Percentiles rank a stretch among this genome's conserved stretches.
Conservation (phyloP, 1,140 invertebrate species). For the Lucilia cuprina region DNA sequence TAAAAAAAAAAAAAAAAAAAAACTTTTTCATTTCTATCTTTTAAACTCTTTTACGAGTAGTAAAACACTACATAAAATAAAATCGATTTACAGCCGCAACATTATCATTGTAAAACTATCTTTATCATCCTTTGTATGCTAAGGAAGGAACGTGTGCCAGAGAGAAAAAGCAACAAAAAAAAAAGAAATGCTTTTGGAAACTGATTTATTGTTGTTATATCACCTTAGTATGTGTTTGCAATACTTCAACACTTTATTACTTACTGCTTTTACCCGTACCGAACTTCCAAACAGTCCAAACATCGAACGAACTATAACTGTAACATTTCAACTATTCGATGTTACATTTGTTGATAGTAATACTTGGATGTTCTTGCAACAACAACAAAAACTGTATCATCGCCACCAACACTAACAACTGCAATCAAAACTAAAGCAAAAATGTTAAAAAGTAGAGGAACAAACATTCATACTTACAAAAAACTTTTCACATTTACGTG, state of each 20-base stretch:
- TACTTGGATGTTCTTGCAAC: not conserved
- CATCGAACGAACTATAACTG: not conserved
- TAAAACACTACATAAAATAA: not conserved
- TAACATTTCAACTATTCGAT: conserved; percentile 1
- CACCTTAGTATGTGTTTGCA: conserved; percentile 31
- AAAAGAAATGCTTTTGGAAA: conserved; percentile 15
- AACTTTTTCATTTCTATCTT: not conserved
- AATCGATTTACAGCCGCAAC: conserved; percentile 26
- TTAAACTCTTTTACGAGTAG: not conserved
- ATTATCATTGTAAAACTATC: conserved; percentile 31
- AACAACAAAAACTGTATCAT: not conserved
- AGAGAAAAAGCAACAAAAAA: not conserved
- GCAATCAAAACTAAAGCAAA: not conserved
- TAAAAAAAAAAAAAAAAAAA: not conserved
- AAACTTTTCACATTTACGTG: conserved; percentile 35
- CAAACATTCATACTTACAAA: not conserved
- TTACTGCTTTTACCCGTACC: not conserved
- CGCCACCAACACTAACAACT: not conserved
- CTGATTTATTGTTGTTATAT: conserved; percentile 35
- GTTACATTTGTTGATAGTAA: conserved; percentile 15
- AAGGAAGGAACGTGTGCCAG: not conserved
- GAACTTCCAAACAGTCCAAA: not conserved
- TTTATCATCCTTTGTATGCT: conserved; percentile 11
- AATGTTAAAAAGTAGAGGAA: not conserved
- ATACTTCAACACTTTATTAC: conserved; percentile 35